Percentiles rank a stretch among this genome's conserved stretches.
phyloP scores from a whole-genome alignment of 1,140 invertebrate genomes.

The Drosophila navojoa region DNA sequence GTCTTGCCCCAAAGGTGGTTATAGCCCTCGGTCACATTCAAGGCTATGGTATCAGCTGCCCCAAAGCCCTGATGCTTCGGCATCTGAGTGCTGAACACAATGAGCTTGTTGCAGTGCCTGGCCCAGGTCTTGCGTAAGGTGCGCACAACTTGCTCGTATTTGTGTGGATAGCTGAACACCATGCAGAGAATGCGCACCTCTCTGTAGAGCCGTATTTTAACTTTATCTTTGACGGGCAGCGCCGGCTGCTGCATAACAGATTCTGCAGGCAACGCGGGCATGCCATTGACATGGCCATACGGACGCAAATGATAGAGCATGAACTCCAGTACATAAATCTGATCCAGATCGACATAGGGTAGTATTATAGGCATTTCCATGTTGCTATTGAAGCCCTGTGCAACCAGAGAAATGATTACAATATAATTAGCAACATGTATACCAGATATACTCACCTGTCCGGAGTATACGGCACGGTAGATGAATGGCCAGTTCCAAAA shows the following conservation, averaged over 20 bases:
- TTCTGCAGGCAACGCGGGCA: slow-evolving; percentile 14
- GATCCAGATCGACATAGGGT: slow-evolving; percentile 28
- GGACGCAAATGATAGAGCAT: slow-evolving; percentile 53
- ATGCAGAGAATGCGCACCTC: slow-evolving; percentile 92
- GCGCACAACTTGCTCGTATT: slow-evolving; percentile 92
- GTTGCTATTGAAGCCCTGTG: slow-evolving; percentile 5
- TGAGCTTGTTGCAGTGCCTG: slow-evolving; percentile 93
- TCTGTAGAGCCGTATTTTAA: slow-evolving; percentile 84
- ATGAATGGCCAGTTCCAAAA: slow-evolving; percentile 60
- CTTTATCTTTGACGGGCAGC: slow-evolving; percentile 61
- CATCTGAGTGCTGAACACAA: slow-evolving; percentile 94
- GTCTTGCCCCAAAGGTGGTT: slow-evolving; percentile 97
- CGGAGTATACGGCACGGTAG: slow-evolving; percentile 32
- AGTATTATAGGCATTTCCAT: slow-evolving; percentile 7
- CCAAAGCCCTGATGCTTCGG: slow-evolving; percentile 88
- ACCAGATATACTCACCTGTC: slow-evolving; percentile 19
- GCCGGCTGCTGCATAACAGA: neutral
- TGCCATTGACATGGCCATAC: slow-evolving; percentile 29
- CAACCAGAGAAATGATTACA: too few relatives aligned
- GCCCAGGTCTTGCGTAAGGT: slow-evolving; percentile 98
- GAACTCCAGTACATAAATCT: slow-evolving; percentile 48
- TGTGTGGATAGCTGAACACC: slow-evolving; percentile 92
- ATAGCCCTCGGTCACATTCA: slow-evolving; percentile 93
- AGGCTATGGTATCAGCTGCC: slow-evolving; percentile 88
- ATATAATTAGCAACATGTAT: too few relatives aligned